Base-by-base conservation (phyloP, 2,888 invertebrate genomes). In the Drosophila villosipedis region DNA sequence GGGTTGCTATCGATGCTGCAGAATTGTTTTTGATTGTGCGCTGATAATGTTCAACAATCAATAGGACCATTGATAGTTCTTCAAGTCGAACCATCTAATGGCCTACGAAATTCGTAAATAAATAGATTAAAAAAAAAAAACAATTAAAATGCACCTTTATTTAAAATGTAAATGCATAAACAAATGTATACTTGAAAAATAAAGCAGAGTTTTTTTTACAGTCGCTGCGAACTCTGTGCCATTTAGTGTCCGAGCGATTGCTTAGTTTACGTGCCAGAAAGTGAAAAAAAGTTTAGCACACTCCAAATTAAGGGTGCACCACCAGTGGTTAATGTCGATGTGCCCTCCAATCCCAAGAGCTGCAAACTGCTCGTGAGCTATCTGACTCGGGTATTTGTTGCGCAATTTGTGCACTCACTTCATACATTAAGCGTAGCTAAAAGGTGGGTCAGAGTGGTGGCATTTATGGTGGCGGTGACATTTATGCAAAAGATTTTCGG, bases 351-450 rank as follows among this genome's bases (percentile, higher is more conserved):
- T 57, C 39, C 59, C 50, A 60, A 57, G 65, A 39, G 53, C 41
- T 82, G 57, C 58, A 62, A 47, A 66, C 63, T 82, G 67, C 74
- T 65, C 35, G 60, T 64, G 49, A 69, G 59, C 62, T 54, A 43
- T 14, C 28, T 31, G 49, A 55, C 57, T 80, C 62, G 74, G 80
- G 66, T 71, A 82, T 83, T 81, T 80, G 69, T 84, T 76, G 82
- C 71, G 76, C 73, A 84, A 79, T 80, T 75, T 76, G 69, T 69
- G 69, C 72, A 79, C 55, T 41, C 66, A 69, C 73, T 82, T 78
- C 33, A 30, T 39, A 60, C 64, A 62, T 67, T 53, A 33, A 57
- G 49, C 37, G 25, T 55, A 30, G 52, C 35, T 43, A 3, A 57
- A 73, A 68, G 55, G 55, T 78, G 62, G 78, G 84, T 80, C 83